Conservation (phyloP, 2,797 vertebrate species). For the Betta splendens region DNA sequence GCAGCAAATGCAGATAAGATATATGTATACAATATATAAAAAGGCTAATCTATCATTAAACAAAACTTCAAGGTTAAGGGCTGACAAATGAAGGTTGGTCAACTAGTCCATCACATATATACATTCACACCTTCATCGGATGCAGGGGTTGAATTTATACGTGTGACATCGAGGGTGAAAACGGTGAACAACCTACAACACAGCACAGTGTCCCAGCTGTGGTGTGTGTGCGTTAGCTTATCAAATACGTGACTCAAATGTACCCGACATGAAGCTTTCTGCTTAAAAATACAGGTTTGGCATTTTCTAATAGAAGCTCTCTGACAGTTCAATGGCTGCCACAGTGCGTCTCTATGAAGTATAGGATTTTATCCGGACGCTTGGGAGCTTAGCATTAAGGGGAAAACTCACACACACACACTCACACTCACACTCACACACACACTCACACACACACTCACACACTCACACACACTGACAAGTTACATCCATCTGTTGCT, state of each 20-base stretch:
- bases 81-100: constrained; percentile 9
- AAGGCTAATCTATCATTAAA: constrained; percentile 55
- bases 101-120: constrained; percentile 37
- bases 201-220: neutral
- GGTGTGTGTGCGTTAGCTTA: constrained; percentile 32
- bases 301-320: constrained; percentile 5
- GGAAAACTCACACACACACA: neutral
- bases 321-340: neutral
- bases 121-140: constrained; percentile 40
- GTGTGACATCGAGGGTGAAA: constrained; percentile 9
- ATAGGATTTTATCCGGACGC: neutral
- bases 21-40: constrained; percentile 68
- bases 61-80: constrained; percentile 1
- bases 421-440: no score
- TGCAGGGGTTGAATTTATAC: constrained; percentile 22
- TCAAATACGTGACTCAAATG: constrained; percentile 6
- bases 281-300: neutral
- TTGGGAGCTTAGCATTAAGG: constrained; percentile 7
- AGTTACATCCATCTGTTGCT: neutral
- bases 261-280: constrained; percentile 2
- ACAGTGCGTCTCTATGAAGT: neutral
- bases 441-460: no score
- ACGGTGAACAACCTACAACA: neutral
- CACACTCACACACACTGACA: no score
- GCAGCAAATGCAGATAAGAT: constrained; percentile 52